Base-by-base conservation (phyloP, 2,888 invertebrate genomes). In the Morpho achilles region DNA sequence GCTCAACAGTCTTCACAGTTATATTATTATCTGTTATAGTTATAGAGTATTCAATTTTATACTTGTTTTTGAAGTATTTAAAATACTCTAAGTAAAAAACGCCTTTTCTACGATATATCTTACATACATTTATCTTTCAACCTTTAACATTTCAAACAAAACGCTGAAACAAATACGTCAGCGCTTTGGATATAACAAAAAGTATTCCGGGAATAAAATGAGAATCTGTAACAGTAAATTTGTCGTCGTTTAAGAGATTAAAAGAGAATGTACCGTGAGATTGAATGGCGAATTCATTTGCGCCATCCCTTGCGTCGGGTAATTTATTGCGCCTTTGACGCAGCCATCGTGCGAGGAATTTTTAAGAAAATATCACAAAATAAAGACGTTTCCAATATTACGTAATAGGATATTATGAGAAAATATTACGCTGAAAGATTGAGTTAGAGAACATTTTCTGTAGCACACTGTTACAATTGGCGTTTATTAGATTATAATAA, bases 191-290 rank as follows among this genome's bases (percentile, higher is more conserved):
- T 72, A 70, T 72, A 68, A 70, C 75, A 80, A 76, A 78, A 79
- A 76, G 73, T 72, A 80, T 80, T 76, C 71, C 67, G 60, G 70
- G 74, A 72, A 77, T 79, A 79, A 80, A 83, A 84, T 79, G 73
- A 80, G 82, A 83, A 80, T 80, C 77, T 79, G 77, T 76, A 78
- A 75, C 83, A 84, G 81, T 86, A 86, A 84, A 87, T 87, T 84
- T 83, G 84, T 83, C 85, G 82, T 80, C 84, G 80, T 82, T 84
- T 80, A 77, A 83, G 71, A 84, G 84, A 85, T 87, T 87, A 86
- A 84, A 85, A 84, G 82, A 83, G 81, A 86, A 83, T 85, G 84
- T 84, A 82, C 79, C 83, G 82, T 85, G 82, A 86, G 80, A 88
- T 87, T 85, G 85, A 82, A 85, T 76, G 75, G 83, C 76, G 75